Percentiles rank a stretch among this genome's conserved stretches.
Conservation (phyloP, 2,797 vertebrate genomes). For the Diceros bicornis region DNA sequence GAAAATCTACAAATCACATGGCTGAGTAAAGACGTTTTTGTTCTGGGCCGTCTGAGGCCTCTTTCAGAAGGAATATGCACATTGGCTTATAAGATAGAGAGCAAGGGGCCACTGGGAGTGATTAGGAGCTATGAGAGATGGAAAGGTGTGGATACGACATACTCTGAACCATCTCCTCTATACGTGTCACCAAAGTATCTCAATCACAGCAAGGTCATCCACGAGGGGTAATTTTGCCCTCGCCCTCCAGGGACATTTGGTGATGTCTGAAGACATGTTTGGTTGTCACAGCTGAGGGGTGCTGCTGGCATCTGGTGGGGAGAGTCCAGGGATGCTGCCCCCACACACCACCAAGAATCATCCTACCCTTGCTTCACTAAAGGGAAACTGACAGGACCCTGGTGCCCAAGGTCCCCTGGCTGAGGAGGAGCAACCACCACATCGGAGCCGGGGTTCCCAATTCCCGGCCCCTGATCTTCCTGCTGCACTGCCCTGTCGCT, state of each 20-base stretch:
- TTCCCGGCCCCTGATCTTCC: neutral
- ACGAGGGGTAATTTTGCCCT: no score
- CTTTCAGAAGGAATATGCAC: rapidly evolving
- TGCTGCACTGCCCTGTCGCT: rapidly evolving
- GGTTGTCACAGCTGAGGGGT: neutral
- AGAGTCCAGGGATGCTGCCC: neutral
- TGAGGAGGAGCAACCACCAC: no score
- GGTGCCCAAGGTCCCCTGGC: rapidly evolving
- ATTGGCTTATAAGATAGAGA: rapidly evolving
- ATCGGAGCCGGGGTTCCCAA: rapidly evolving
- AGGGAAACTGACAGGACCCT: rapidly evolving
- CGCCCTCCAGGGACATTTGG: neutral
- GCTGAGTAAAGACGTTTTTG: neutral
- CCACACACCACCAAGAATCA: rapidly evolving
- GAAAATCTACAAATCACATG: no score
- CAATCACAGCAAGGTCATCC: rapidly evolving
- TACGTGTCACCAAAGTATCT: rapidly evolving
- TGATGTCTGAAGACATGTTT: neutral
- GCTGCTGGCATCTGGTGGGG: rapidly evolving
- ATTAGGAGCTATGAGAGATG: rapidly evolving
- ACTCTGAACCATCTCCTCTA: rapidly evolving
- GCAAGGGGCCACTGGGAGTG: rapidly evolving
- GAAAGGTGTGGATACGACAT: rapidly evolving
- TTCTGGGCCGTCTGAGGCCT: neutral
- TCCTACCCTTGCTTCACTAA: rapidly evolving